These are phyloP conservation scores for Ectemnius continuus DNA, from an alignment of 2,888 invertebrate species.

Conservation along the genomic window DNA sequence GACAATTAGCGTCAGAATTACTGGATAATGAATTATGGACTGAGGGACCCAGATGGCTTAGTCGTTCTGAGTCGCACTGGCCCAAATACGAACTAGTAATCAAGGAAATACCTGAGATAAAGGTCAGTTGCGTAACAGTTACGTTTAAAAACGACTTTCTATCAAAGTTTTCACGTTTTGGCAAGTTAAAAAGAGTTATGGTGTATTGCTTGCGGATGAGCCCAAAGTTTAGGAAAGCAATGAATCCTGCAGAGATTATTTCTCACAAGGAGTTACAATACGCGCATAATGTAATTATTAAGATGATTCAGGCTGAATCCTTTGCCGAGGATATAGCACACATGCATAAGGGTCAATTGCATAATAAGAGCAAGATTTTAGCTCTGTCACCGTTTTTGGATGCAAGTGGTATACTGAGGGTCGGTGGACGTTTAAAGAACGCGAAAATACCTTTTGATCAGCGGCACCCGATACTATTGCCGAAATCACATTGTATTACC, in stretches of 20 bases:
- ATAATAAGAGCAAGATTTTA: background rate
- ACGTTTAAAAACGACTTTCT: no score
- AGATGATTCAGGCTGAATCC: background rate
- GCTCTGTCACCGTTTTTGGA: background rate
- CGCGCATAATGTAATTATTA: background rate
- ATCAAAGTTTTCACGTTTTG: background rate
- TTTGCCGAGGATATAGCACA: background rate
- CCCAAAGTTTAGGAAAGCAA: background rate
- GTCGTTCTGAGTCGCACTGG: background rate
- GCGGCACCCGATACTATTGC: conserved; percentile 4
- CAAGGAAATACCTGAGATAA: background rate
- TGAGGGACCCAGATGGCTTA: conserved; percentile 8
- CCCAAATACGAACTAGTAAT: background rate
- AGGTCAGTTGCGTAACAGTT: no score
- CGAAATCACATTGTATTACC: background rate
- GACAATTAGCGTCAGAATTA: conserved; percentile 9
- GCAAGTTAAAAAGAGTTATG: background rate
- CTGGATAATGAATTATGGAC: conserved; percentile 3
- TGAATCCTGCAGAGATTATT: no score
- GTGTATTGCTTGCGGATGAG: background rate
- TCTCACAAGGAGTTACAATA: background rate
- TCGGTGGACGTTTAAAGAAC: conserved; percentile 2
- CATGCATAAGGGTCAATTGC: no score
- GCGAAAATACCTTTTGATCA: background rate
- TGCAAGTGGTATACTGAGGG: background rate